A percentile compares a stretch with the other conserved stretches of the same genome.
Conservation (phyloP, 2,113 vertebrate genomes). For the Cacatua alba region DNA sequence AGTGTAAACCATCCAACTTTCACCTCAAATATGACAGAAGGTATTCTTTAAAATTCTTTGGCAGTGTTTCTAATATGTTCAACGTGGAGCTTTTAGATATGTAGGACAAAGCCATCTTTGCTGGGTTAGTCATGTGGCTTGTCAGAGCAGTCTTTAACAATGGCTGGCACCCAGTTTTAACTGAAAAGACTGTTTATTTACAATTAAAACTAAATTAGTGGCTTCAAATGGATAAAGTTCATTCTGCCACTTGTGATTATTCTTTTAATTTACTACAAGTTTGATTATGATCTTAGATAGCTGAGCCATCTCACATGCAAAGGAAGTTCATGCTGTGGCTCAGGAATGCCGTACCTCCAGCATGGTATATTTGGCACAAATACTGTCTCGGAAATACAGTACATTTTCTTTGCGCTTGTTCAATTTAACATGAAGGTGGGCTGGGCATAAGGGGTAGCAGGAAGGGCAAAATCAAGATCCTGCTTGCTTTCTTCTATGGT, state of each 20-base stretch:
- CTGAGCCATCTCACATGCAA: background rate
- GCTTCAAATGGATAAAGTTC: background rate
- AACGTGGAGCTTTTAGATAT: background rate
- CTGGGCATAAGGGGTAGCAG: background rate
- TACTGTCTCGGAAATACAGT: fast-evolving
- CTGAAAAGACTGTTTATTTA: background rate
- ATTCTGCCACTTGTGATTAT: background rate
- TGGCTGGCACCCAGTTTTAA: background rate
- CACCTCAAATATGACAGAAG: background rate
- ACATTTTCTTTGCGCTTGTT: background rate
- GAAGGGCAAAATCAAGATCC: background rate
- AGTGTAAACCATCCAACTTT: background rate
- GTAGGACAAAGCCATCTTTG: background rate
- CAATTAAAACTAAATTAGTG: background rate
- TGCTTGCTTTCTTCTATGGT: background rate
- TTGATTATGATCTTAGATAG: background rate
- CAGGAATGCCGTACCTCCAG: background rate
- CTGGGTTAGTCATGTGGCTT: background rate
- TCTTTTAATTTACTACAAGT: background rate
- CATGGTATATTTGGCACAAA: fast-evolving
- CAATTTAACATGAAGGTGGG: background rate
- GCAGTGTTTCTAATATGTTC: background rate
- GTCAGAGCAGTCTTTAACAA: background rate
- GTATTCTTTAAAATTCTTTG: background rate
- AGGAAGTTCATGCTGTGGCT: background rate